Percentiles rank a stretch among this genome's conserved stretches.
These are phyloP conservation scores for Chaitophorus viminalis DNA, from an alignment of 2,888 invertebrate genomes.

Conservation along the genomic window DNA sequence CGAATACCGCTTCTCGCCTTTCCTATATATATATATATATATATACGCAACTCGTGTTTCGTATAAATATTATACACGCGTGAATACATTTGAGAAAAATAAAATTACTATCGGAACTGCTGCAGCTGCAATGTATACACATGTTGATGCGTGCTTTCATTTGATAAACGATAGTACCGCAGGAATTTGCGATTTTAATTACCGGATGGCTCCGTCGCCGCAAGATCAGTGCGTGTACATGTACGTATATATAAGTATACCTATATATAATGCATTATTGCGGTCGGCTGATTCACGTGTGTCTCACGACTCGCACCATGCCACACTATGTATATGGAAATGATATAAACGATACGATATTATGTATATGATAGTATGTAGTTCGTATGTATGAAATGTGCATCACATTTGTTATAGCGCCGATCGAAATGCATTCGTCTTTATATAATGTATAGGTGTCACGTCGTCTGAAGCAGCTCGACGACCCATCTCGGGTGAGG, in stretches of 20 bases:
- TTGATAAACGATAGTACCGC: background rate
- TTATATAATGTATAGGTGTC: background rate
- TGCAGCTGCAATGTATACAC: background rate
- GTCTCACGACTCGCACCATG: background rate
- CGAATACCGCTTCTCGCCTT: background rate
- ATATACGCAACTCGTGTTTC: background rate
- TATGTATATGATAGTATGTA: background rate
- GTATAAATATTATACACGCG: background rate
- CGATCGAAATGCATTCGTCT: background rate
- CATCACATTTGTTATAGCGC: background rate
- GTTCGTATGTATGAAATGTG: background rate
- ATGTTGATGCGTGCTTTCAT: background rate
- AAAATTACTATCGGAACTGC: background rate
- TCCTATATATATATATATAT: no score
- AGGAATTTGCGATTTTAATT: background rate
- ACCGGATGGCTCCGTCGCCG: background rate
- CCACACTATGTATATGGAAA: background rate
- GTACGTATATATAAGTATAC: no score
- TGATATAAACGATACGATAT: background rate
- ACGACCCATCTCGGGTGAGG: background rate
- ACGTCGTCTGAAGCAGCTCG: background rate
- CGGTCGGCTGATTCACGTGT: background rate
- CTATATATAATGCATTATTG: background rate
- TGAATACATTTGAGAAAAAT: background rate
- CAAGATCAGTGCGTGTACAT: no score